phyloP scores from a whole-genome alignment of 2,888 invertebrate genomes.

The Catocala nupta region DNA sequence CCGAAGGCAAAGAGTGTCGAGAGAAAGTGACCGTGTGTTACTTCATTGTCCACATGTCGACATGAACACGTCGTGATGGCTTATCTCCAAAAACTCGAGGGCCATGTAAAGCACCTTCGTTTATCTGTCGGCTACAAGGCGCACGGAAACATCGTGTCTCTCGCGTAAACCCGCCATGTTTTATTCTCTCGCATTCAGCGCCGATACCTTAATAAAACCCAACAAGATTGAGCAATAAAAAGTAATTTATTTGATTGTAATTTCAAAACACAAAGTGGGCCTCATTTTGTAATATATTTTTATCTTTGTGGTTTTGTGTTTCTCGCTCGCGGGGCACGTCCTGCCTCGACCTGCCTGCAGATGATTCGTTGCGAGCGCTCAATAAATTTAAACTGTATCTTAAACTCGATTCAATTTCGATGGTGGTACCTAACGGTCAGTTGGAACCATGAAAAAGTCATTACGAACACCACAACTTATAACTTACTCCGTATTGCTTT shows the following conservation, averaged over 20 bases:
- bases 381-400: conserved; percentile 72
- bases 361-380: conserved; percentile 71
- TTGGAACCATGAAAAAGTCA: conserved; percentile 71
- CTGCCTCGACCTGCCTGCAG: conserved; percentile 66
- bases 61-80: conserved; percentile 72
- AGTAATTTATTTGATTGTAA: conserved; percentile 88
- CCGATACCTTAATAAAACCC: conserved; percentile 87
- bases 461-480: conserved; percentile 69
- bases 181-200: conserved; percentile 82
- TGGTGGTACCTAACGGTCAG: conserved; percentile 63
- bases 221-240: conserved; percentile 88
- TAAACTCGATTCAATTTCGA: conserved; percentile 74
- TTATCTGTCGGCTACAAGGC: conserved; percentile 69
- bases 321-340: conserved; percentile 78
- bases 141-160: conserved; percentile 76
- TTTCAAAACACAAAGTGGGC: conserved; percentile 87
- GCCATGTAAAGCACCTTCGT: conserved; percentile 77
- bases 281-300: conserved; percentile 87
- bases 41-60: conserved; percentile 69
- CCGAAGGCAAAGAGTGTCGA: conserved; percentile 44
- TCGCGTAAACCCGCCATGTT: conserved; percentile 85
- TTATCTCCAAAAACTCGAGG: conserved; percentile 79
- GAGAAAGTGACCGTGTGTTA: conserved; percentile 63
- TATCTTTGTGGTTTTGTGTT: conserved; percentile 85
- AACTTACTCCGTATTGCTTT: conserved; percentile 43